Percentiles rank a stretch among this genome's conserved stretches.
phyloP scores from a whole-genome alignment of 1,140 invertebrate genomes.

The Drosophila kohkoa region DNA sequence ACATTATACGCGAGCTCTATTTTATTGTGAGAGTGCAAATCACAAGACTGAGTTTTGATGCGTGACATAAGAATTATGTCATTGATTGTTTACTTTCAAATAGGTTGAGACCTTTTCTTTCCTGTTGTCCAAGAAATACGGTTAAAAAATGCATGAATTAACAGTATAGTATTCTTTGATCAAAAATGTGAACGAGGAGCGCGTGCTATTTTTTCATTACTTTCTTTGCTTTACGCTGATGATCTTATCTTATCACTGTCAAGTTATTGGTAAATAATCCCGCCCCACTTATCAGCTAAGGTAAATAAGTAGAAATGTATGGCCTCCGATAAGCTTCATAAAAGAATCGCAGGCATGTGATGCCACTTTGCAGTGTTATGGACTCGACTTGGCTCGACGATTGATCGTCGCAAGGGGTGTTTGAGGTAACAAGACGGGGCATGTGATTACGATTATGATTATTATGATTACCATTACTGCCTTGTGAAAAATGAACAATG shows the following conservation, averaged over 20 bases:
- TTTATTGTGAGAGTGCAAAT: conserved; percentile 41
- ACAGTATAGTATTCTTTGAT: conserved; percentile 19
- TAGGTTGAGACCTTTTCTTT: conserved; percentile 17
- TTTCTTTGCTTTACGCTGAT: conserved; percentile 26
- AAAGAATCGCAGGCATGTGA: conserved; percentile 66
- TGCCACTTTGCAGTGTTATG: conserved; percentile 25
- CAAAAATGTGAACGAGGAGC: conserved; percentile 16
- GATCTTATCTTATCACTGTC: conserved; percentile 68
- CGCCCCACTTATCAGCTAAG: conserved; percentile 63
- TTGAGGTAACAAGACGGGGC: conserved; percentile 37
- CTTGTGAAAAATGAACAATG: background rate
- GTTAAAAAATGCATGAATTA: conserved; percentile 7
- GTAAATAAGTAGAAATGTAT: conserved; percentile 54
- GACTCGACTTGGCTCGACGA: conserved; percentile 31
- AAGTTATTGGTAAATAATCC: conserved; percentile 78
- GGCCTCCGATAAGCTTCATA: conserved; percentile 51
- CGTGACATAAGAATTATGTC: conserved; percentile 73
- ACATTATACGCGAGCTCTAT: conserved; percentile 45
- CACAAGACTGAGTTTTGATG: conserved; percentile 64
- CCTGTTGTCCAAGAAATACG: background rate
- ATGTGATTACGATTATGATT: conserved; percentile 69
- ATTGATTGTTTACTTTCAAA: conserved; percentile 44
- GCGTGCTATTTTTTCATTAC: conserved; percentile 53
- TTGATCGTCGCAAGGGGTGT: conserved; percentile 61
- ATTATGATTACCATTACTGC: conserved; percentile 33